A percentile compares a stretch with the other conserved stretches of the same genome.
Evolutionary conservation across 2,113 vertebrate species (phyloP).

Genomic region (Hyaena hyaena): DNA sequence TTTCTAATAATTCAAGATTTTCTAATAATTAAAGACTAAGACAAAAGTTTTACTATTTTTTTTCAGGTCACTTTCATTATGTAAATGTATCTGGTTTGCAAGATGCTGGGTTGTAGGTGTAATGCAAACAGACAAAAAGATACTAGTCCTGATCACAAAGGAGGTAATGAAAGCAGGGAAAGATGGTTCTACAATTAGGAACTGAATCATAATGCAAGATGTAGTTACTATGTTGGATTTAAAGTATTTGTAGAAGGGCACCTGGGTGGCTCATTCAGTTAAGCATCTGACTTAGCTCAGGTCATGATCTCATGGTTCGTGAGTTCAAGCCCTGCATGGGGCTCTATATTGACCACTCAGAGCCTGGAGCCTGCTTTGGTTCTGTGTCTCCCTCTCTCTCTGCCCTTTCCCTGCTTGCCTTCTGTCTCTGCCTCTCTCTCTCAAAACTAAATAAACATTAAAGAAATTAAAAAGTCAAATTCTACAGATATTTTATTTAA

Average conservation of each 20-base stretch:
- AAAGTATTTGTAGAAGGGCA: not conserved
- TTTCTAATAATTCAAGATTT: not conserved
- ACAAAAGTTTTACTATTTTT: not conserved
- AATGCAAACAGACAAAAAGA: slow-evolving; percentile 67
- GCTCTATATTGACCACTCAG: no score
- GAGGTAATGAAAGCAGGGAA: slow-evolving; percentile 85
- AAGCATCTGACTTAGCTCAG: no score
- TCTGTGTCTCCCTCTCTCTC: no score
- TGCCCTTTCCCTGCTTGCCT: no score
- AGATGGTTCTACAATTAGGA: slow-evolving; percentile 84
- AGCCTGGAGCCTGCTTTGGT: no score
- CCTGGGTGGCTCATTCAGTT: no score
- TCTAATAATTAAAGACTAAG: not conserved
- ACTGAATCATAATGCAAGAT: slow-evolving; percentile 82
- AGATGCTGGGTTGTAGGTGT: not conserved
- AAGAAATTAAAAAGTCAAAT: no score
- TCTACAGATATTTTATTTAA: no score
- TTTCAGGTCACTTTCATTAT: not conserved
- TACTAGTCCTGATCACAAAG: slow-evolving; percentile 83
- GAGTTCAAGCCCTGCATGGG: no score
- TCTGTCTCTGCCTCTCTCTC: no score
- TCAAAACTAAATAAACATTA: no score
- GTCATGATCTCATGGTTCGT: no score
- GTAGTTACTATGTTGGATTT: slow-evolving; percentile 78
- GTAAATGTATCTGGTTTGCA: not conserved